These are phyloP conservation scores for Arenaria interpres DNA, from an alignment of 2,113 vertebrate genomes.

Conservation along the genomic window DNA sequence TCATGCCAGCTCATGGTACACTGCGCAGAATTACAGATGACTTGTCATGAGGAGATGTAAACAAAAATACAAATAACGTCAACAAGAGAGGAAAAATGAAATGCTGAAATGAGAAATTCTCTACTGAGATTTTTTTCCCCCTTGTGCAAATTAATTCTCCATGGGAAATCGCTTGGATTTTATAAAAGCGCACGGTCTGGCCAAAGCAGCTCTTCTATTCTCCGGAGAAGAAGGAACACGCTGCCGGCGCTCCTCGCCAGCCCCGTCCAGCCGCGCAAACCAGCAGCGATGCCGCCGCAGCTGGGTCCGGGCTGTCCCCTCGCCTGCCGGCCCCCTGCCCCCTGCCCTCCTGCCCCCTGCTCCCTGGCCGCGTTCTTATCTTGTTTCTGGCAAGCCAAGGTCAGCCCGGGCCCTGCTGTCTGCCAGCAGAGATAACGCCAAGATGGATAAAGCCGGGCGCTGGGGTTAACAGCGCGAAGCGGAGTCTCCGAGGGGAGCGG, in stretches of 20 bases:
- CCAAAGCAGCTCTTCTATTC: neutral
- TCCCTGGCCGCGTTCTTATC: neutral
- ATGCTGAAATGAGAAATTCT: neutral
- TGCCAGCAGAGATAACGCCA: neutral
- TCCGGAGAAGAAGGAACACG: neutral
- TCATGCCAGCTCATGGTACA: neutral
- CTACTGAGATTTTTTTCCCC: neutral
- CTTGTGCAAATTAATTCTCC: neutral
- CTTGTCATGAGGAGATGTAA: neutral
- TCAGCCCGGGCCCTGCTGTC: neutral
- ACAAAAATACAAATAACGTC: conserved; percentile 14
- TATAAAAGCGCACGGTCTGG: neutral
- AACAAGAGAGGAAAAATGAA: neutral
- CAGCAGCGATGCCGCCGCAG: neutral
- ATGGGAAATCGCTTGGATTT: neutral
- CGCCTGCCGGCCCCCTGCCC: neutral
- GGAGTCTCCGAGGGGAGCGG: neutral
- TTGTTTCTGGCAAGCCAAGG: neutral
- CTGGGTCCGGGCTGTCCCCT: neutral
- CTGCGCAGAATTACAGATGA: neutral
- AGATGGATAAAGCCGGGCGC: neutral
- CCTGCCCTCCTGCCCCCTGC: neutral
- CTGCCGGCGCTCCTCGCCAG: neutral
- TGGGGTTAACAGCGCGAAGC: neutral
- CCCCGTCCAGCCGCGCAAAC: neutral